A percentile compares a stretch with the other conserved stretches of the same genome.
phyloP scores from a whole-genome alignment of 2,888 invertebrate species.

The Hydroisotoma schaefferi region DNA sequence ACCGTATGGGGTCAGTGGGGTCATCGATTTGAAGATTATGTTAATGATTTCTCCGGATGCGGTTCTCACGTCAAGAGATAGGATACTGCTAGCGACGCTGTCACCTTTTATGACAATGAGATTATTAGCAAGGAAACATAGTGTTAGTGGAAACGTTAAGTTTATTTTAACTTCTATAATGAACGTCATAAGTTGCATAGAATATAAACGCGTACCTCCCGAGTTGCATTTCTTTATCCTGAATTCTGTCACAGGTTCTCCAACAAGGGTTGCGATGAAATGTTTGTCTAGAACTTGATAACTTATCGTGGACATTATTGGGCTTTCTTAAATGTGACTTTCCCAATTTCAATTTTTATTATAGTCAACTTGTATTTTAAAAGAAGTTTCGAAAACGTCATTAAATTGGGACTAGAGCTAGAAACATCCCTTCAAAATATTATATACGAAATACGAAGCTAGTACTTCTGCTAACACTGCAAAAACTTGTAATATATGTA shows the following conservation, averaged over 20 bases:
- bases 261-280: not conserved
- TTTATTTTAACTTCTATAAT: not conserved
- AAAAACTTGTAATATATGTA: too few relatives aligned
- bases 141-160: not conserved
- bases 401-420: too few relatives aligned
- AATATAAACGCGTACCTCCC: not conserved
- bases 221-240: not conserved
- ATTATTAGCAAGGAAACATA: not conserved
- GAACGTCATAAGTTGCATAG: too few relatives aligned
- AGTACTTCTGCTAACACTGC: too few relatives aligned
- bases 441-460: too few relatives aligned
- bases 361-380: too few relatives aligned
- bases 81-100: not conserved
- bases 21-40: conserved; percentile 22
- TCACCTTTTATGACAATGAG: not conserved
- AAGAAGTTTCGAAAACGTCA: too few relatives aligned
- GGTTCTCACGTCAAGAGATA: conserved; percentile 7
- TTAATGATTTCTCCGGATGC: conserved; percentile 11
- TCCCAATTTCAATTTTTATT: too few relatives aligned
- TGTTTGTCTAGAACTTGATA: not conserved
- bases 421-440: too few relatives aligned
- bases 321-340: too few relatives aligned
- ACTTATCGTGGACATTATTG: too few relatives aligned
- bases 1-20: conserved; percentile 10
- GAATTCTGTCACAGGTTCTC: not conserved